Evolutionary conservation across 1,140 invertebrate species (phyloP).

Genomic region (Arion vulgaris): DNA sequence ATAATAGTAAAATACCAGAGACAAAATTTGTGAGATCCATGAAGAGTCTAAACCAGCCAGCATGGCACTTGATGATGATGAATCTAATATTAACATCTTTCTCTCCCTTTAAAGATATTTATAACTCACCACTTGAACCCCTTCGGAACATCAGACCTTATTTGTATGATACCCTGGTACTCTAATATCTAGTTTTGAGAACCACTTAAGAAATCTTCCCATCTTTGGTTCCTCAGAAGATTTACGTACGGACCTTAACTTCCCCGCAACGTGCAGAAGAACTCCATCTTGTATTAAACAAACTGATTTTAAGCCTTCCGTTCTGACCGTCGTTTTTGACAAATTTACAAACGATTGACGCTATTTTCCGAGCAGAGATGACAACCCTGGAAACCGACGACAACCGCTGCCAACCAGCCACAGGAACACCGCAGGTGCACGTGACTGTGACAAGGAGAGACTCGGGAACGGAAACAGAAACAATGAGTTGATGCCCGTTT

Average conservation of each 20-base stretch:
- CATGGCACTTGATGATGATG: too few species aligned
- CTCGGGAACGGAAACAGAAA: background rate
- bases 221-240: background rate
- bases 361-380: background rate
- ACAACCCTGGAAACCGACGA: background rate
- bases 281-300: background rate
- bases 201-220: background rate
- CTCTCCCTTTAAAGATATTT: too few species aligned
- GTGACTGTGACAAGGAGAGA: conserved; percentile 11
- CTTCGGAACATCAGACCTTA: too few species aligned
- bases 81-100: too few species aligned
- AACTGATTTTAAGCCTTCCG: background rate
- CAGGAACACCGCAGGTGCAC: conserved; percentile 24
- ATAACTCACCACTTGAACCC: too few species aligned
- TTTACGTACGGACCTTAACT: background rate
- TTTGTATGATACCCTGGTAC: too few species aligned
- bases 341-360: conserved; percentile 23
- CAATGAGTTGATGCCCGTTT: background rate
- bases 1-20: too few species aligned
- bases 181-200: background rate
- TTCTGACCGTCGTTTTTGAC: background rate
- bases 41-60: too few species aligned
- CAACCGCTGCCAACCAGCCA: background rate
- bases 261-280: background rate
- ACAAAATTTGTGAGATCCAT: too few species aligned